Evolutionary conservation across 2,113 vertebrate genomes (phyloP).

Genomic region (Pelmatolapia mariae): DNA sequence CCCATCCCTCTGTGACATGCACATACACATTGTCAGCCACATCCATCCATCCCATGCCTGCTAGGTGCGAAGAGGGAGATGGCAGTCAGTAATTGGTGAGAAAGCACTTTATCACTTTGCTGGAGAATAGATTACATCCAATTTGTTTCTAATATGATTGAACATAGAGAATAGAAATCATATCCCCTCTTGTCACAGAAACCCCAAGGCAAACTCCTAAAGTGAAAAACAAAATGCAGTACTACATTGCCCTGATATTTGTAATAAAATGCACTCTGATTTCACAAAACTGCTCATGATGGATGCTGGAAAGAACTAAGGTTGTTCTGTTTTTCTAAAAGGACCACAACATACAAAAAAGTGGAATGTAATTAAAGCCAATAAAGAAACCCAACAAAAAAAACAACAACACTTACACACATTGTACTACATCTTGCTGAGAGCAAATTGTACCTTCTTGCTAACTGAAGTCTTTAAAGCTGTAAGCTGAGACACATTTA

Average conservation of each 20-base stretch:
- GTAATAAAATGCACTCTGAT: not conserved
- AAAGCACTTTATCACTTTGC: conserved; percentile 65
- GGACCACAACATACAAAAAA: not conserved
- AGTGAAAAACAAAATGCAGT: not conserved
- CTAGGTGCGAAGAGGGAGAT: conserved; percentile 67
- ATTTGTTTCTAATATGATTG: conserved; percentile 43
- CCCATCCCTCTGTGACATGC: not conserved
- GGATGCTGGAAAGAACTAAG: not conserved
- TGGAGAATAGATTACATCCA: conserved; percentile 42
- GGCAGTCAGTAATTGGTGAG: conserved; percentile 71
- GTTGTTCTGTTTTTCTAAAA: not conserved
- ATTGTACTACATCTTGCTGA: not conserved
- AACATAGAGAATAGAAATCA: conserved; percentile 20
- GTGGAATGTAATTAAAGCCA: not conserved
- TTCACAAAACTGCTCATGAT: not conserved
- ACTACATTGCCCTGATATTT: not conserved
- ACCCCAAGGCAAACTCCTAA: not conserved
- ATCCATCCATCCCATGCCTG: conserved; percentile 15
- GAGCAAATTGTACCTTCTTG: not conserved
- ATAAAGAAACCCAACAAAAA: not conserved
- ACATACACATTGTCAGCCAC: conserved; percentile 19
- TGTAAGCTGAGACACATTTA: not conserved
- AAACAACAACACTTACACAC: rapidly evolving
- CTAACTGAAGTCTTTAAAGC: not conserved
- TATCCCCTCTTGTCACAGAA: conserved; percentile 9